These are phyloP conservation scores for Desmodus rotundus DNA, from an alignment of 2,113 vertebrate genomes.

Conservation along the genomic window DNA sequence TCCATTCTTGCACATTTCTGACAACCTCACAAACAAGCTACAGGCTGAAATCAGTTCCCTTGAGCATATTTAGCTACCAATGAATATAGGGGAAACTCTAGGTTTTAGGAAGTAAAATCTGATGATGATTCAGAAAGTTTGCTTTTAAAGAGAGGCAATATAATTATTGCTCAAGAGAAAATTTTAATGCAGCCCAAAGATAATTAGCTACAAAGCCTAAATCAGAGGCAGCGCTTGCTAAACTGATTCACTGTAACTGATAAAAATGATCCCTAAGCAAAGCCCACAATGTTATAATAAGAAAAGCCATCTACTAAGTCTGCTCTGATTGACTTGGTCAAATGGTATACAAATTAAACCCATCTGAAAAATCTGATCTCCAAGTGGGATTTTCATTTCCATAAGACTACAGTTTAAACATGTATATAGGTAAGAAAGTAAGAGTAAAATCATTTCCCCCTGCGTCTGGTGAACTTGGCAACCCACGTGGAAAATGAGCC, in stretches of 20 bases:
- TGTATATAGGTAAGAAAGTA: slow-evolving; percentile 30
- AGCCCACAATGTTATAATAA: not conserved
- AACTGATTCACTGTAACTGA: not conserved
- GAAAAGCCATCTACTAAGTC: not conserved
- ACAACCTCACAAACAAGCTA: not conserved
- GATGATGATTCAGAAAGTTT: slow-evolving; percentile 5
- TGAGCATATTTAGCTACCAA: not conserved
- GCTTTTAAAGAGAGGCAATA: not conserved
- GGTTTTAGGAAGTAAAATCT: not conserved
- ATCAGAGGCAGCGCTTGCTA: not conserved
- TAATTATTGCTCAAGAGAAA: not conserved
- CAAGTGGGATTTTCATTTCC: slow-evolving; percentile 63
- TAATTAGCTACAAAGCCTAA: slow-evolving; percentile 21
- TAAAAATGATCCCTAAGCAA: not conserved
- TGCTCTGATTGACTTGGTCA: slow-evolving; percentile 60
- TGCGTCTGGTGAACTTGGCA: slow-evolving; percentile 57
- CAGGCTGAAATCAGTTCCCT: not conserved
- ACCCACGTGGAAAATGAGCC: slow-evolving; percentile 42
- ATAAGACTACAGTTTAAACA: slow-evolving; percentile 25
- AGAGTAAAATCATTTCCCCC: not conserved
- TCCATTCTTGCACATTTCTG: not conserved
- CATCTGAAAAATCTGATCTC: slow-evolving; percentile 61
- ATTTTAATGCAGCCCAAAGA: not conserved
- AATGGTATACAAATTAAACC: slow-evolving; percentile 59
- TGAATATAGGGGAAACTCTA: not conserved